Conservation (phyloP, 2,113 vertebrate species). For the Anolis carolinensis region DNA sequence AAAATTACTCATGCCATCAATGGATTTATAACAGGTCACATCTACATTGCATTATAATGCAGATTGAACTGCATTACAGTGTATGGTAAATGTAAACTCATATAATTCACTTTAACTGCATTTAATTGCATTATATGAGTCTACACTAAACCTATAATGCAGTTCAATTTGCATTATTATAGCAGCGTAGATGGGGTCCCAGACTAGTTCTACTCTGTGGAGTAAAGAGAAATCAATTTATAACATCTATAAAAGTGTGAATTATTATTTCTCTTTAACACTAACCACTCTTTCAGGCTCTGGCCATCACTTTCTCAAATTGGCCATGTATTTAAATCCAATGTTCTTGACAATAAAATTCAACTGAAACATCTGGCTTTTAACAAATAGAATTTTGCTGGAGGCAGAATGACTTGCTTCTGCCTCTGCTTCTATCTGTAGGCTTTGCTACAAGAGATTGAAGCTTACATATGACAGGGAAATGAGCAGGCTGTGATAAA, state of each 20-base stretch:
- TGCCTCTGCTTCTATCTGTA: background rate
- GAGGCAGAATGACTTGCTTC: background rate
- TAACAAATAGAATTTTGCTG: background rate
- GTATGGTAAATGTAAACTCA: too few relatives aligned
- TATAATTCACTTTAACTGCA: too few relatives aligned
- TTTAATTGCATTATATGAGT: too few relatives aligned
- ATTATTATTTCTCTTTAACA: constrained; percentile 1
- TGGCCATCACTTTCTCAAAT: background rate
- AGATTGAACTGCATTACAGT: too few relatives aligned
- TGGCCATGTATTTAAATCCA: constrained; percentile 6
- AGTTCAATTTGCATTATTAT: too few relatives aligned
- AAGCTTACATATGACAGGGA: background rate
- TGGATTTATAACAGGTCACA: background rate
- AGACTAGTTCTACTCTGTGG: background rate
- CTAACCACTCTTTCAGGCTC: background rate
- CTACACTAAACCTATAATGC: too few relatives aligned
- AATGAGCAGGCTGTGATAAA: background rate
- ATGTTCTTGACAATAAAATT: constrained; percentile 15
- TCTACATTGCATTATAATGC: too few relatives aligned
- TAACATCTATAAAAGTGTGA: background rate
- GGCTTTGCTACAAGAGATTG: background rate
- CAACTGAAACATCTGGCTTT: constrained; percentile 8
- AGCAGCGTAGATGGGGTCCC: too few relatives aligned
- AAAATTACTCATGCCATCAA: background rate
- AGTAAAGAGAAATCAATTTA: background rate